phyloP scores from a whole-genome alignment of 2,888 invertebrate species.

The Steinernema carpocapsae region DNA sequence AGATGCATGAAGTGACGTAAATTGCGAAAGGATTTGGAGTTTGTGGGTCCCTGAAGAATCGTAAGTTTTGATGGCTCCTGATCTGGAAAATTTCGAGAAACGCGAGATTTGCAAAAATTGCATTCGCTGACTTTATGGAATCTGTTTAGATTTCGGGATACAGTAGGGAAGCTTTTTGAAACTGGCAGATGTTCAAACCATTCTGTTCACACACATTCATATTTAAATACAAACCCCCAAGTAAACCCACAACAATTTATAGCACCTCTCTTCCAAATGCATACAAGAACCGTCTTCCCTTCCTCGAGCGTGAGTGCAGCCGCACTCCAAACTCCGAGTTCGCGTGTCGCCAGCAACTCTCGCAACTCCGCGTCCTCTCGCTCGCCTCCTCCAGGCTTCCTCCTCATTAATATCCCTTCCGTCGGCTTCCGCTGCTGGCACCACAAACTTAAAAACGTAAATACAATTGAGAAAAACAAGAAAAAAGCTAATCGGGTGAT shows the following conservation, averaged over 20 bases:
- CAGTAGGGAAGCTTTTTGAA: too few relatives aligned
- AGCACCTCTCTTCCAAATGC: too few relatives aligned
- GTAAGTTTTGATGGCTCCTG: constrained; percentile 12
- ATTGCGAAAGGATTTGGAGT: constrained; percentile 3
- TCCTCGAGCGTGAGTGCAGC: not conserved
- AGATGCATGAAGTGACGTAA: not conserved
- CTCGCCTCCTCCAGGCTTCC: not conserved
- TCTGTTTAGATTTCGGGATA: too few relatives aligned
- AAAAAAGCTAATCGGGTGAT: constrained; percentile 21
- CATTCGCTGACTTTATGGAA: too few relatives aligned
- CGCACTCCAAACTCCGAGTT: not conserved
- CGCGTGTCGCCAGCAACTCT: not conserved
- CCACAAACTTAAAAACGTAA: not conserved
- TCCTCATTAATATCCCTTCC: too few relatives aligned
- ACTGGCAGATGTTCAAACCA: too few relatives aligned
- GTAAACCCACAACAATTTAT: too few relatives aligned
- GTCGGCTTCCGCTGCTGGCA: too few relatives aligned
- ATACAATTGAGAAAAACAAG: not conserved
- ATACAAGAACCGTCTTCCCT: too few relatives aligned
- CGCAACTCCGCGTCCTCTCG: not conserved
- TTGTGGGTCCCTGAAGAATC: constrained; percentile 21
- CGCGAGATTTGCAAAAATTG: too few relatives aligned
- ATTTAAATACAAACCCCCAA: too few relatives aligned
- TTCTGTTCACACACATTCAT: too few relatives aligned
- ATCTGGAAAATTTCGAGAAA: not conserved